Conservation (phyloP, 2,888 invertebrate species). For the Plebejus melissa region DNA sequence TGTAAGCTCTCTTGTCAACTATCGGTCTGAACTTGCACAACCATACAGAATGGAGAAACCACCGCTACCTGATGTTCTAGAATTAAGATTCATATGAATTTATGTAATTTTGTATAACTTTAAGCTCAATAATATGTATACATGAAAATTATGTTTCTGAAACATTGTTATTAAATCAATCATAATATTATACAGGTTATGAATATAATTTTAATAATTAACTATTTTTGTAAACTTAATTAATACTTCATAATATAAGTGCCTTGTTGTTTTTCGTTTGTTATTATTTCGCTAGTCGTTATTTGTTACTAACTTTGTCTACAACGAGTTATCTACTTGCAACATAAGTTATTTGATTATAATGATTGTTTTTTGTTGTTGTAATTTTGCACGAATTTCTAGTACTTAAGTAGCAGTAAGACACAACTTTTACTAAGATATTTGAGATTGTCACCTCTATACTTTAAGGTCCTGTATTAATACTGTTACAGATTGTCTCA, state of each 20-base stretch:
- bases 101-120: neutral
- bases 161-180: neutral
- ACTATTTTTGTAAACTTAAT: neutral
- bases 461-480: neutral
- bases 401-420: conserved; percentile 9
- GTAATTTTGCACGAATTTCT: neutral
- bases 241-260: neutral
- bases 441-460: neutral
- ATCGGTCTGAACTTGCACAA: neutral
- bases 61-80: conserved; percentile 12
- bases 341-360: neutral
- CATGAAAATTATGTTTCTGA: neutral
- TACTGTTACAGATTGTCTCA: neutral
- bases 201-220: neutral
- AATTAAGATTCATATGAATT: neutral
- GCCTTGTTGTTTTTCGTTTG: neutral
- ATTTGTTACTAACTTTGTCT: neutral
- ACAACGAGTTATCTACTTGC: neutral
- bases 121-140: conserved; percentile 2
- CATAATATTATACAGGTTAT: neutral
- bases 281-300: conserved; percentile 4
- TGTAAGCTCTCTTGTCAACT: neutral
- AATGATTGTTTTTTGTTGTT: neutral
- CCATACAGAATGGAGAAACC: neutral
- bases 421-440: neutral